phyloP scores from a whole-genome alignment of 2,888 invertebrate genomes.

The Pecten maximus region DNA sequence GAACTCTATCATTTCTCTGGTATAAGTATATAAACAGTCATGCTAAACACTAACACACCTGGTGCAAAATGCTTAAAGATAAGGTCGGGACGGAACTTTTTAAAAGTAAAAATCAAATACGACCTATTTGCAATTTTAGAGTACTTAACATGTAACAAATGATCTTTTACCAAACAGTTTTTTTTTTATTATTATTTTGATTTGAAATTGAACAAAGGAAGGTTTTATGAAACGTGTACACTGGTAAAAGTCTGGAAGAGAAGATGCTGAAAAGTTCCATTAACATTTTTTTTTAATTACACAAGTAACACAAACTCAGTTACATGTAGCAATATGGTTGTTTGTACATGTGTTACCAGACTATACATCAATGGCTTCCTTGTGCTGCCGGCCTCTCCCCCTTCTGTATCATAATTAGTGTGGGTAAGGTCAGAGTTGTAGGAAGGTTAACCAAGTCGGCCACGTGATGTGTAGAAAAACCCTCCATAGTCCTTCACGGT shows the following conservation, averaged over 20 bases:
- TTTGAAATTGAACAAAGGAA: not conserved
- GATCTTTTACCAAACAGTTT: not conserved
- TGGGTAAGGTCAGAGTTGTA: not conserved
- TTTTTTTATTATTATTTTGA: not conserved
- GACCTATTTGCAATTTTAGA: not conserved
- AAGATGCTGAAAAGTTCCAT: not conserved
- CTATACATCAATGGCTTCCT: too few relatives aligned
- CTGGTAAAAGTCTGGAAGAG: not conserved
- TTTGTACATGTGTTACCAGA: too few relatives aligned
- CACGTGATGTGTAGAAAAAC: too few relatives aligned
- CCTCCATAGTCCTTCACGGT: too few relatives aligned
- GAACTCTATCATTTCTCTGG: constrained; percentile 27
- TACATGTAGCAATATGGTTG: too few relatives aligned
- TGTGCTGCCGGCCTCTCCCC: not conserved
- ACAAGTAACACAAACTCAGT: too few relatives aligned
- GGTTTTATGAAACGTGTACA: not conserved
- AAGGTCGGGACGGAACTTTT: not conserved
- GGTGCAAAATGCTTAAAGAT: constrained; percentile 30
- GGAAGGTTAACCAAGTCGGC: not conserved
- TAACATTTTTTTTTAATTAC: too few relatives aligned
- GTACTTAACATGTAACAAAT: not conserved
- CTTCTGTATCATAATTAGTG: not conserved
- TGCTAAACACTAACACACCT: constrained; percentile 3
- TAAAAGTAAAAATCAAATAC: not conserved
- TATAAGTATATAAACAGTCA: constrained; percentile 6